A percentile compares a stretch with the other conserved stretches of the same genome.
These are phyloP conservation scores for Notothenia rossii DNA, from an alignment of 2,113 vertebrate species.

Conservation along the genomic window DNA sequence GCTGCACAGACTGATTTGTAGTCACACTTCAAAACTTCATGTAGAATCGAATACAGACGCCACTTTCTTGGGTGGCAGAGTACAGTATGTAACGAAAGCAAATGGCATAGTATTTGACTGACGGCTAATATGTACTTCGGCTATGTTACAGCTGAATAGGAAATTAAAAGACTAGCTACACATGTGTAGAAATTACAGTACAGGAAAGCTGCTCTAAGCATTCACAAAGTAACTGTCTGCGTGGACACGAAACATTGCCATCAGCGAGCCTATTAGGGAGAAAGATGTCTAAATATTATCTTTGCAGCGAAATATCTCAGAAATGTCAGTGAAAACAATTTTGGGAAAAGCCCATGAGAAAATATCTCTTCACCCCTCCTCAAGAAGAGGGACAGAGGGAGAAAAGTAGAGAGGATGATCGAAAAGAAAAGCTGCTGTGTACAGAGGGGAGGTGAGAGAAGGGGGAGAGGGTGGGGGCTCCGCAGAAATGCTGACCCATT, in stretches of 20 bases:
- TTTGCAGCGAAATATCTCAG: constrained; percentile 79
- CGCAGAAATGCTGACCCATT: constrained; percentile 82
- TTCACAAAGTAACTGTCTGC: constrained; percentile 11
- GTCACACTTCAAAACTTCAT: constrained; percentile 43
- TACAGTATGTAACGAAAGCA: constrained; percentile 17
- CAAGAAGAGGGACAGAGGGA: constrained; percentile 42
- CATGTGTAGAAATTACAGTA: not conserved
- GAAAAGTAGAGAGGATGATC: constrained; percentile 28
- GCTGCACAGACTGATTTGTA: constrained; percentile 45
- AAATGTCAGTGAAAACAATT: constrained; percentile 83
- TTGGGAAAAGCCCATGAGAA: constrained; percentile 77
- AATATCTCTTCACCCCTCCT: constrained; percentile 73
- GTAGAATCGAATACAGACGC: constrained; percentile 19
- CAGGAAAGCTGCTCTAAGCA: constrained; percentile 26
- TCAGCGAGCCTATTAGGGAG: constrained; percentile 59
- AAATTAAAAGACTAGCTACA: constrained; percentile 2
- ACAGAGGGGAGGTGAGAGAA: constrained; percentile 42
- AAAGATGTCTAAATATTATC: constrained; percentile 82
- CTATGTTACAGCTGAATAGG: constrained; percentile 25
- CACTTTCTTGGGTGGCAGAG: constrained; percentile 25
- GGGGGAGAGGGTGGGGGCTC: constrained; percentile 53
- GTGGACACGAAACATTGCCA: constrained; percentile 39
- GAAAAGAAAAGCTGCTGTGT: constrained; percentile 53
- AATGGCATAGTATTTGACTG: not conserved
- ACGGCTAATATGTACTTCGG: constrained; percentile 20